Evolutionary conservation across 2,113 vertebrate species (phyloP), one percentile per base, ranked within the genome.

Genomic region (Promerops cafer): DNA sequence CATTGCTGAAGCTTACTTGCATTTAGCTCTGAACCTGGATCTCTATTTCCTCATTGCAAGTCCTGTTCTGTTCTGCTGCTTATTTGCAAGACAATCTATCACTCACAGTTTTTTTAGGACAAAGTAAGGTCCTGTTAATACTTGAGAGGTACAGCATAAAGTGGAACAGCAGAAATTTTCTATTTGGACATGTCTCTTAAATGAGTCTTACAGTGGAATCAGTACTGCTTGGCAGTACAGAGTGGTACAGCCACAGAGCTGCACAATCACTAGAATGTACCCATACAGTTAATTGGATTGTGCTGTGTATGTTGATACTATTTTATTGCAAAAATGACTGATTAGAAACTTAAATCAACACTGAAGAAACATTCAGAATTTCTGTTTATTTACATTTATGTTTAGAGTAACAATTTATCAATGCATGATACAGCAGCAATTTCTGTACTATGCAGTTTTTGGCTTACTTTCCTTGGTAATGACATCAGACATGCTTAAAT

Each of bases 161-260:
- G 39, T 39, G 52, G 21, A 88, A 39, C 15, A 80, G 35, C 3
- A 3, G 45, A 28, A 57, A 68, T 82, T 42, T 82, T 37, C 26
- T 76, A 21, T 88, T 59, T 79, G 19, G 16, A 39, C 18, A 59
- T 52, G 6, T 71, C 5, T 79, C 13, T 93, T 83, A 74, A 80
- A 30, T 22, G 24, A 92, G 33, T 42, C 23, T 42, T 90, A 24
- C 6, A 26, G 45, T 44, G 37, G 19, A 30, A 69, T 37, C 37
- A 50, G 16, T 50, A 30, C 4, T 7, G 35, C 40, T 72, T 78
- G 27, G 13, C 37, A 42, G 9, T 45, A 69, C 12, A 61, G 26
- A 14, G 17, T 50, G 27, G 21, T 18, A 40, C 2, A 21, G 11
- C 56, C 0, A 0, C 13, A 64, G 11, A 61, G 23, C 26, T 76